Conservation (phyloP, 1,140 invertebrate genomes). For the Drosophila bipectinata region DNA sequence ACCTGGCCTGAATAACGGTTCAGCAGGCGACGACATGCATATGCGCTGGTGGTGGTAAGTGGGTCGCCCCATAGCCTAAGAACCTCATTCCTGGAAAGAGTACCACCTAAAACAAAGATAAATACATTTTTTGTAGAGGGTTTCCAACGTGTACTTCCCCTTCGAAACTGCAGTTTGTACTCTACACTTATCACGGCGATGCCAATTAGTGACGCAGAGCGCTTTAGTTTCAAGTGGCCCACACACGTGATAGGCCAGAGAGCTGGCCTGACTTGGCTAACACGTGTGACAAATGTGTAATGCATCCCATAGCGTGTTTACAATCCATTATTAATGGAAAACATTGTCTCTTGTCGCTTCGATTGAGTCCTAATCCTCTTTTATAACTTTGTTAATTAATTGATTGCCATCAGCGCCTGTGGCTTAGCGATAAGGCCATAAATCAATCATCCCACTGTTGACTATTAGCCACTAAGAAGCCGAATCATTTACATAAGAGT, state of each 20-base stretch:
- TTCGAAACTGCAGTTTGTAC: constrained; percentile 3
- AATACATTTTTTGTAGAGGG: neutral
- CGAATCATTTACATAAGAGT: constrained; percentile 54
- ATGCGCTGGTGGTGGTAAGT: constrained; percentile 78
- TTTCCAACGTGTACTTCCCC: neutral
- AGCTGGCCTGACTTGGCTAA: neutral
- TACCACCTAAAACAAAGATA: neutral
- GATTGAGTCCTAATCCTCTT: neutral
- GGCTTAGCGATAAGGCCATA: constrained; percentile 9
- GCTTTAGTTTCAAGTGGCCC: constrained; percentile 11
- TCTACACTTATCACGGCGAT: constrained; percentile 9
- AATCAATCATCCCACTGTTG: constrained; percentile 26
- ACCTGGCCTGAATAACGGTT: constrained; percentile 49
- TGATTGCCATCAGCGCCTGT: constrained; percentile 12
- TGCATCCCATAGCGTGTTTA: neutral
- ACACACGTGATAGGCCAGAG: constrained; percentile 11
- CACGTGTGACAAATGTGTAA: constrained; percentile 36
- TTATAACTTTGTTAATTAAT: constrained; percentile 32
- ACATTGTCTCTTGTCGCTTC: neutral
- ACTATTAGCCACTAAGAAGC: constrained; percentile 30
- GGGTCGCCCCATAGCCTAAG: neutral
- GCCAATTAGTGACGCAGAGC: constrained; percentile 24
- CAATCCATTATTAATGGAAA: neutral
- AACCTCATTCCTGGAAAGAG: neutral
- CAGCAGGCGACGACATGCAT: constrained; percentile 42